phyloP scores from a whole-genome alignment of 2,888 invertebrate genomes.

The Nudaria mundana region DNA sequence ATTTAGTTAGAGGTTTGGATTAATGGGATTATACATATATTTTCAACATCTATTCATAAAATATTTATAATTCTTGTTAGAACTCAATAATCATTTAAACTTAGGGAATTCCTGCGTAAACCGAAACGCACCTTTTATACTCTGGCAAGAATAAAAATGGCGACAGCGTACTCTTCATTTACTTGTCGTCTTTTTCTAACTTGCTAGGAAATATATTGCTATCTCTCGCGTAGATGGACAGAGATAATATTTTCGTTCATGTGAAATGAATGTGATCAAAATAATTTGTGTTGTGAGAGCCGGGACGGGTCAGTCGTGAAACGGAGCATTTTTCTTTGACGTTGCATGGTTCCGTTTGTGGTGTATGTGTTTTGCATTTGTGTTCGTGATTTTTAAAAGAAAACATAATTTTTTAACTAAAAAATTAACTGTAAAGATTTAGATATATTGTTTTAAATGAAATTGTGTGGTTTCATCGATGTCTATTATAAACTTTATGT shows the following conservation, averaged over 20 bases:
- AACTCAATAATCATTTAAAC: too few species aligned
- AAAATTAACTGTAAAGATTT: conserved; percentile 3
- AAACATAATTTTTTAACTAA: conserved; percentile 18
- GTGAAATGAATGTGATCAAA: conserved; percentile 41
- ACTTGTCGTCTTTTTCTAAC: conserved; percentile 23
- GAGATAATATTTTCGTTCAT: conserved; percentile 36
- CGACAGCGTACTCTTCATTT: conserved; percentile 16
- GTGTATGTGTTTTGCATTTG: conserved; percentile 46
- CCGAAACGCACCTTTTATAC: conserved; percentile 23
- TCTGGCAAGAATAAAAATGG: conserved; percentile 35
- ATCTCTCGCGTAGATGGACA: conserved; percentile 30
- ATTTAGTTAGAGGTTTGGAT: too few species aligned
- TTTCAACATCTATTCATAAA: too few species aligned
- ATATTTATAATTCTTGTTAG: too few species aligned
- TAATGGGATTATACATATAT: too few species aligned
- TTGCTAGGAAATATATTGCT: conserved; percentile 14
- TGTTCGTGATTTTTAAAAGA: conserved; percentile 40
- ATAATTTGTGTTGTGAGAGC: conserved; percentile 54
- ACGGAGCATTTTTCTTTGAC: conserved; percentile 55
- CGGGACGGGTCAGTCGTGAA: conserved; percentile 55
- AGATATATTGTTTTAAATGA: conserved; percentile 16
- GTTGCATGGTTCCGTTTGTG: conserved; percentile 56
- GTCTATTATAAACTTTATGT: conserved; percentile 14
- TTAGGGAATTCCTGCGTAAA: conserved; percentile 9
- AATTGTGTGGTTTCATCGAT: conserved; percentile 17